These are phyloP conservation scores for Tinamus major DNA, from an alignment of 2,797 vertebrate species.

Conservation along the genomic window DNA sequence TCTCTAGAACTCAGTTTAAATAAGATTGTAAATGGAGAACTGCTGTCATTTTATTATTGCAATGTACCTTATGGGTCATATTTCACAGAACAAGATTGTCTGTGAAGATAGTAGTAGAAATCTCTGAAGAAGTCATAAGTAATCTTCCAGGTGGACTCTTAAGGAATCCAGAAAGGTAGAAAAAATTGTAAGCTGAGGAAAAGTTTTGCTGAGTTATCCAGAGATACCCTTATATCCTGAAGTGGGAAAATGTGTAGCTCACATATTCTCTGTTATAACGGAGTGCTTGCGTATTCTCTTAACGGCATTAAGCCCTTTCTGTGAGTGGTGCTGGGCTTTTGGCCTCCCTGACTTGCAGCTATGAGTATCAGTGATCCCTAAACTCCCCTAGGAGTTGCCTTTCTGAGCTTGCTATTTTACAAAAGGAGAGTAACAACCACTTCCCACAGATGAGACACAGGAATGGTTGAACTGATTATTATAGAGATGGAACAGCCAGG, in stretches of 20 bases:
- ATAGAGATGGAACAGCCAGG: not conserved
- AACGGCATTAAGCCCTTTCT: not conserved
- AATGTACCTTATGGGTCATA: not conserved
- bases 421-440: not conserved
- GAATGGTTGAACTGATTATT: not conserved
- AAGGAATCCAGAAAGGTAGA: not conserved
- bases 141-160: not conserved
- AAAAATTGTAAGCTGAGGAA: not conserved
- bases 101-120: not conserved
- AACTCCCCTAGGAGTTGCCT: not conserved
- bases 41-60: not conserved
- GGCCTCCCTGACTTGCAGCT: not conserved
- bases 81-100: not conserved
- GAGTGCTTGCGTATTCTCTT: not conserved
- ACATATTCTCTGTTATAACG: not conserved
- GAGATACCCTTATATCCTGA: not conserved
- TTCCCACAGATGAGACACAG: not conserved
- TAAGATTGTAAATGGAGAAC: slow-evolving; percentile 25
- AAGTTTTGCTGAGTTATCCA: not conserved
- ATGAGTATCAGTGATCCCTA: not conserved
- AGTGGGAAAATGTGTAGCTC: not conserved
- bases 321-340: not conserved
- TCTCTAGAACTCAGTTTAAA: slow-evolving; percentile 25
- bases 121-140: not conserved
- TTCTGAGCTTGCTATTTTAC: not conserved